Conservation (phyloP, 2,797 vertebrate species). For the Natrix natrix region DNA sequence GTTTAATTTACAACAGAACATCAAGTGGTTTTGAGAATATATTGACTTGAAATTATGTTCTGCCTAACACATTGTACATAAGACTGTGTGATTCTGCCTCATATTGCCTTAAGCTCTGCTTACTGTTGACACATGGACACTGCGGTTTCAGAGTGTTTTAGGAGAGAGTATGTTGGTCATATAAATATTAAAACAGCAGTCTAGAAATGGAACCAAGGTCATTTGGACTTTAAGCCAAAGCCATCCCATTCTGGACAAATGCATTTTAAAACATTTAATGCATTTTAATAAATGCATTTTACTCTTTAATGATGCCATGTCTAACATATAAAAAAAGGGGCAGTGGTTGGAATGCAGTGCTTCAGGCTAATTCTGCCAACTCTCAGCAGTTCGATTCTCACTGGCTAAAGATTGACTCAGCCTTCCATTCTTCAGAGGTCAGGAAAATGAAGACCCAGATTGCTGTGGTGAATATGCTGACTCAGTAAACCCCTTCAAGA, state of each 20-base stretch:
- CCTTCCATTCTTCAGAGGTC: neutral
- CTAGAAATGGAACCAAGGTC: neutral
- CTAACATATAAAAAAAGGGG: neutral
- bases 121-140: neutral
- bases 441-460: neutral
- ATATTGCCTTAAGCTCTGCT: neutral
- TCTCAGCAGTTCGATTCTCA: neutral
- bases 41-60: conserved; percentile 16
- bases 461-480: neutral
- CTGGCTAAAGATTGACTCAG: neutral
- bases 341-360: neutral
- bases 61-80: neutral
- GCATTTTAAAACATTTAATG: no score
- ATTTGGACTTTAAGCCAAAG: neutral
- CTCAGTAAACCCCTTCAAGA: neutral
- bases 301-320: neutral
- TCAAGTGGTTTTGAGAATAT: conserved; percentile 2
- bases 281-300: neutral
- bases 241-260: neutral
- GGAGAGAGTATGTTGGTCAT: neutral
- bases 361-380: neutral
- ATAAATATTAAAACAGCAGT: neutral
- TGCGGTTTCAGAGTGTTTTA: neutral
- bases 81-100: neutral
- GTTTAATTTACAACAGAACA: conserved; percentile 9